Conservation (phyloP, 2,797 vertebrate species). For the Pygocentrus nattereri region DNA sequence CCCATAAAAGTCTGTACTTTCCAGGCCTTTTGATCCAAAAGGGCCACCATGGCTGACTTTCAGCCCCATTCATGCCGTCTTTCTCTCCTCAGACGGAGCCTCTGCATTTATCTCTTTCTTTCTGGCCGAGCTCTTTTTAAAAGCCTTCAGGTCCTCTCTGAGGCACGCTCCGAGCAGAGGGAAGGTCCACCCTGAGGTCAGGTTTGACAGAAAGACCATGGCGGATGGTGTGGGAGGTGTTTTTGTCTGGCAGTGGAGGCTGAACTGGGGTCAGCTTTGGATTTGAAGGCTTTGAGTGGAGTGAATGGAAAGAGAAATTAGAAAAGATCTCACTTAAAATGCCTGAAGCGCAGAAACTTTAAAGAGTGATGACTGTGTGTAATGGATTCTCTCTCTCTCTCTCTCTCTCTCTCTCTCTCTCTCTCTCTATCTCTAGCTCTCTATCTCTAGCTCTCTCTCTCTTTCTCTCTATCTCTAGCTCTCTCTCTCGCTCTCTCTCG, state of each 20-base stretch:
- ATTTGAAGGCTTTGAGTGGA: background rate
- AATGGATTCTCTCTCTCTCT: too few relatives aligned
- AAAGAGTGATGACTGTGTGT: too few relatives aligned
- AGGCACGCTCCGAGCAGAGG: constrained; percentile 9
- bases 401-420: too few relatives aligned
- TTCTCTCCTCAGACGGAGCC: background rate
- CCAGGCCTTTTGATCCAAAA: constrained; percentile 21
- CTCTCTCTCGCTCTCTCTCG: too few relatives aligned
- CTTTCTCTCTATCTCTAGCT: too few relatives aligned
- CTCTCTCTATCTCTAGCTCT: background rate
- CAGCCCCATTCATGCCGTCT: background rate
- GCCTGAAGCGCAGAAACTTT: background rate
- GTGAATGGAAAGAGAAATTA: too few relatives aligned
- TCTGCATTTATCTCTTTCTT: constrained; percentile 27
- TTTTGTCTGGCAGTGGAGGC: background rate
- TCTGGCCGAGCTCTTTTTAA: constrained; percentile 18
- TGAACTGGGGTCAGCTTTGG: background rate
- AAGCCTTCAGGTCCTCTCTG: constrained; percentile 14
- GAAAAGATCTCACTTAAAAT: background rate
- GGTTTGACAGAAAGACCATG: background rate
- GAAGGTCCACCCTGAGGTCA: background rate
- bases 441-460: background rate
- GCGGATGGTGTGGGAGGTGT: background rate
- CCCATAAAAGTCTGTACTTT: background rate
- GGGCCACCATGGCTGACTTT: constrained; percentile 7